Base-by-base conservation (phyloP, 1,140 invertebrate genomes). In the Lepidurus arcticus region DNA sequence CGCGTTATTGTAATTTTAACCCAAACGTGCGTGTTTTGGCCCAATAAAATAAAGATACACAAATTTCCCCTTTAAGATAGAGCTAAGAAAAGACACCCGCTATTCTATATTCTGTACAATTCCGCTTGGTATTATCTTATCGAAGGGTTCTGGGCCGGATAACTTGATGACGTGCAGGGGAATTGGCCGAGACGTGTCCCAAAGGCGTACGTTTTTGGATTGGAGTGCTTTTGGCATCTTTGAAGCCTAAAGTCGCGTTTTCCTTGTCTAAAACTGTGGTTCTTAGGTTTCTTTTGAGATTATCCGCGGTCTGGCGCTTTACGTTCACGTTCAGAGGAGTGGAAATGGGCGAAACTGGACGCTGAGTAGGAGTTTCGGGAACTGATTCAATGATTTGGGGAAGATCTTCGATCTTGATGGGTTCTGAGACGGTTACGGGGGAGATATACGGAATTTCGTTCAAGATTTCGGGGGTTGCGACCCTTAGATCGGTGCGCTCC, bases 31-130 rank as follows among this genome's bases (percentile, higher is more conserved):
- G 21, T 7, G 21, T 13, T 65, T 21, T 7, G 16, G 53, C 16
- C 53, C 53, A 65, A 65, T 65, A 65, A 65, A 65, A 65, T 21
- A n/a, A 21, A n/a, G 53, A 65, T n/a, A 65, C 53, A 65, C 53
- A 65, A 21, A 13, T 65, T 65, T 65, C 13, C 16, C 6, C 8
- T 7, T 21, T n/a, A 47, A 47, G 45, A 13, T 65, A 65, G 8
- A 65, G 53, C 53, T 65, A 10, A 16, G 16, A 13, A 65, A 65
- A 65, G 53, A 13, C 16, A 65, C 21, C 16, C 21, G n/a, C 53
- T n/a, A 16, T 11, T 65, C 21, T 65, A 11, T n/a, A 9, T n/a
- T 16, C 0, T 65, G 13, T n/a, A 65, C 16, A 65, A 13, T 11
- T 11, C 0, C n/a, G 3, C 53, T n/a, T 13, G 53, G 3, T n/a